A percentile compares a stretch with the other conserved stretches of the same genome.
These are phyloP conservation scores for Troides oblongomaculatus DNA, from an alignment of 2,888 invertebrate species.

Conservation along the genomic window DNA sequence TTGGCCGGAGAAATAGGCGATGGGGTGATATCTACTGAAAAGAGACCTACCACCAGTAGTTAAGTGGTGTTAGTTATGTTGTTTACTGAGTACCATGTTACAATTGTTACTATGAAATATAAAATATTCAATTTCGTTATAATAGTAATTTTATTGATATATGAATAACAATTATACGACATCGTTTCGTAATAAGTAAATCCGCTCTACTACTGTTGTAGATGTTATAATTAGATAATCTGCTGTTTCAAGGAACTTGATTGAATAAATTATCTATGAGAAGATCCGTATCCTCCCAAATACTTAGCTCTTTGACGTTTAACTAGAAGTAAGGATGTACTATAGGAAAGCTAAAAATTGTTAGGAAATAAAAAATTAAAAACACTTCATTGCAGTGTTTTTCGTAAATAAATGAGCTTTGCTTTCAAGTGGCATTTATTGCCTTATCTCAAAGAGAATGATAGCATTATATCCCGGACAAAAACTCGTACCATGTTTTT, in stretches of 20 bases:
- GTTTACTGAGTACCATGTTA: no score
- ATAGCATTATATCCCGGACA: slow-evolving; percentile 63
- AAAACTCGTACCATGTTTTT: slow-evolving; percentile 70
- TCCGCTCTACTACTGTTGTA: no score
- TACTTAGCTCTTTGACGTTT: neutral
- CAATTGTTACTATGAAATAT: no score
- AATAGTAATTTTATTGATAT: no score
- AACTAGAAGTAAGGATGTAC: neutral
- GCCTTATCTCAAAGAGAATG: slow-evolving; percentile 70
- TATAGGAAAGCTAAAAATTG: slow-evolving; percentile 36
- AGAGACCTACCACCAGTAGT: no score
- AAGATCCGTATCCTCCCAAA: neutral
- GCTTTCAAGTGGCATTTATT: slow-evolving; percentile 72
- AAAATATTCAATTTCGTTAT: no score
- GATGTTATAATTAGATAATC: no score
- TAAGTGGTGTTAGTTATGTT: no score
- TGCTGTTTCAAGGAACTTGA: neutral
- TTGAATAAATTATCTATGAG: neutral
- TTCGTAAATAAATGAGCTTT: slow-evolving; percentile 66
- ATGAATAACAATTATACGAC: no score
- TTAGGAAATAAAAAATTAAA: slow-evolving; percentile 57
- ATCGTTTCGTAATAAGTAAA: no score
- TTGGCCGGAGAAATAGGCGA: no score
- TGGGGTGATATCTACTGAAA: no score
- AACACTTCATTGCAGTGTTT: slow-evolving; percentile 58